phyloP scores from a whole-genome alignment of 2,888 invertebrate genomes.

The Heteropelma amictum region DNA sequence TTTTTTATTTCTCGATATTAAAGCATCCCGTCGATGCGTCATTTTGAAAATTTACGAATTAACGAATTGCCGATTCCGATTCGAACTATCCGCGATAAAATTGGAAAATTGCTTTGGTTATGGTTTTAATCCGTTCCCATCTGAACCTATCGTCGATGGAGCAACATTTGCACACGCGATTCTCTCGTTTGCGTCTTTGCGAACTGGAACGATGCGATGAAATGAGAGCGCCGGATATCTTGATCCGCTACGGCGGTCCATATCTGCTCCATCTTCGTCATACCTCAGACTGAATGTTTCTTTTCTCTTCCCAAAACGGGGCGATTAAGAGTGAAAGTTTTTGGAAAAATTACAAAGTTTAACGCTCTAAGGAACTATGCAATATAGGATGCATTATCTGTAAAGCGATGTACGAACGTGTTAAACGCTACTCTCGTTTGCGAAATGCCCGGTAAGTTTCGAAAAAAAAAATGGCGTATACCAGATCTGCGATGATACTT shows the following conservation, averaged over 20 bases:
- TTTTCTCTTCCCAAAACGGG: slow-evolving; percentile 10
- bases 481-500: background rate
- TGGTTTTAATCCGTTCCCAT: background rate
- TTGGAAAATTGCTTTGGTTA: background rate
- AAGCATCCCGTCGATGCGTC: background rate
- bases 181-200: slow-evolving; percentile 33
- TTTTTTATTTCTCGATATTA: background rate
- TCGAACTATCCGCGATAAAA: no score
- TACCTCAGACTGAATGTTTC: background rate
- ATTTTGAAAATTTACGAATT: background rate
- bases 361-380: no score
- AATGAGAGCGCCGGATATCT: slow-evolving; percentile 19
- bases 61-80: background rate
- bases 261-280: no score
- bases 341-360: background rate
- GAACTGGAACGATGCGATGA: slow-evolving; percentile 2
- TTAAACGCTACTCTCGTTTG: slow-evolving; percentile 30
- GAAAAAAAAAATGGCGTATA: background rate
- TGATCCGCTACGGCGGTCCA: slow-evolving; percentile 33
- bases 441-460: background rate
- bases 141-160: background rate
- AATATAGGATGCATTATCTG: slow-evolving; percentile 28
- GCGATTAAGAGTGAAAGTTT: slow-evolving; percentile 15
- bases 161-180: slow-evolving; percentile 28
- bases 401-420: slow-evolving; percentile 26